Percentiles rank a stretch among this genome's conserved stretches.
Conservation (phyloP, 2,888 invertebrate species). For the Hirtodrosophila cameraria region DNA sequence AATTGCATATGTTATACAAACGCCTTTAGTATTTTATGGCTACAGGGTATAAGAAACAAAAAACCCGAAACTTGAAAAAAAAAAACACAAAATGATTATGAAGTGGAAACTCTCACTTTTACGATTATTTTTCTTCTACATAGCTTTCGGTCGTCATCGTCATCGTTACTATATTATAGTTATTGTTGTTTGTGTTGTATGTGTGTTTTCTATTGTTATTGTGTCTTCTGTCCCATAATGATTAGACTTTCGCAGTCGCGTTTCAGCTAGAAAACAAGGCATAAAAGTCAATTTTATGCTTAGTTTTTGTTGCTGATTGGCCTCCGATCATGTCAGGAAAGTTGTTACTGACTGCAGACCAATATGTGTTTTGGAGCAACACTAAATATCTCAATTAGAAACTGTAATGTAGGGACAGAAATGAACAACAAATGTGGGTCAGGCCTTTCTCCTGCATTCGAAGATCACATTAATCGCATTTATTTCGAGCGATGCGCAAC, state of each 20-base stretch:
- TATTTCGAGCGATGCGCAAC: conserved; percentile 43
- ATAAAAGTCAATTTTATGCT: conserved; percentile 78
- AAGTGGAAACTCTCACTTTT: conserved; percentile 81
- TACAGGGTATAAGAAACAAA: conserved; percentile 35
- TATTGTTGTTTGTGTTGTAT: conserved; percentile 14
- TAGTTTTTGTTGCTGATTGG: conserved; percentile 72
- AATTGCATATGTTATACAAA: conserved; percentile 1
- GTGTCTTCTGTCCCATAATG: conserved; percentile 67
- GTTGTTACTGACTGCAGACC: conserved; percentile 13
- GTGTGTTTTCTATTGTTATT: conserved; percentile 61
- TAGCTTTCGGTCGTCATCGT: conserved; percentile 69
- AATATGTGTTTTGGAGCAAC: conserved; percentile 71
- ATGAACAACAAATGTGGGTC: conserved; percentile 64
- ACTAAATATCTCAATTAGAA: conserved; percentile 77
- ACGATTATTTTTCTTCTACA: conserved; percentile 74
- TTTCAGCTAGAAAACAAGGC: conserved; percentile 59
- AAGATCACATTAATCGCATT: conserved; percentile 51
- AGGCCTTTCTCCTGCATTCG: conserved; percentile 66
- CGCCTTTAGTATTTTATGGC: neutral
- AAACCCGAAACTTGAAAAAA: conserved; percentile 37
- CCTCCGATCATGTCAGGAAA: conserved; percentile 66
- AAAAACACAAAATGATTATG: conserved; percentile 62
- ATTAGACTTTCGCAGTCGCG: conserved; percentile 68
- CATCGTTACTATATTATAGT: conserved; percentile 25
- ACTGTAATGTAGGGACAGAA: conserved; percentile 57